Conservation (phyloP, 1,140 invertebrate species). For the Cherax destructor region DNA sequence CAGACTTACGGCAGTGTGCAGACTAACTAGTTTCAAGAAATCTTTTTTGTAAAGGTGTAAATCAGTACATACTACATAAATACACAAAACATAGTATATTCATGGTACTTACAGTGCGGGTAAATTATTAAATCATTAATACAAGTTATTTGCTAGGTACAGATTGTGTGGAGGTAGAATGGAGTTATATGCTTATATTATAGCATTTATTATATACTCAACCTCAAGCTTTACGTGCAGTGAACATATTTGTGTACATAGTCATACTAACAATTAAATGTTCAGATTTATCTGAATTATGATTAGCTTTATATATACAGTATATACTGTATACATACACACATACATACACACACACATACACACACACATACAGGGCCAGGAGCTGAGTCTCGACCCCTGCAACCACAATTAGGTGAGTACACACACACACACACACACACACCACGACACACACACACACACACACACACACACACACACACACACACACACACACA, state of each 20-base stretch:
- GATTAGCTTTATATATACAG: slow-evolving; percentile 58
- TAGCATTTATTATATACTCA: slow-evolving; percentile 54
- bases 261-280: slow-evolving; percentile 53
- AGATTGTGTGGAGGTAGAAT: slow-evolving; percentile 18
- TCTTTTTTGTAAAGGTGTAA: slow-evolving; percentile 11
- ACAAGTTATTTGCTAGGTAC: slow-evolving; percentile 6
- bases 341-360: no score
- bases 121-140: slow-evolving; percentile 39
- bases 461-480: no score
- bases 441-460: no score
- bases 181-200: slow-evolving; percentile 29
- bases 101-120: slow-evolving; percentile 48
- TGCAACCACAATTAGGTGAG: no score
- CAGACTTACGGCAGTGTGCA: neutral
- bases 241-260: slow-evolving; percentile 63
- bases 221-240: slow-evolving; percentile 64
- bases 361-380: no score
- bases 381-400: no score
- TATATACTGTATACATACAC: neutral
- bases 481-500: no score
- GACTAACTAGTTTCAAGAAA: slow-evolving; percentile 23
- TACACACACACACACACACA: no score
- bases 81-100: slow-evolving; percentile 30
- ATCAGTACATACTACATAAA: slow-evolving; percentile 14
- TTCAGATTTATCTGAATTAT: slow-evolving; percentile 42